Evolutionary conservation across 1,140 invertebrate species (phyloP).

Genomic region (Ooceraea biroi): DNA sequence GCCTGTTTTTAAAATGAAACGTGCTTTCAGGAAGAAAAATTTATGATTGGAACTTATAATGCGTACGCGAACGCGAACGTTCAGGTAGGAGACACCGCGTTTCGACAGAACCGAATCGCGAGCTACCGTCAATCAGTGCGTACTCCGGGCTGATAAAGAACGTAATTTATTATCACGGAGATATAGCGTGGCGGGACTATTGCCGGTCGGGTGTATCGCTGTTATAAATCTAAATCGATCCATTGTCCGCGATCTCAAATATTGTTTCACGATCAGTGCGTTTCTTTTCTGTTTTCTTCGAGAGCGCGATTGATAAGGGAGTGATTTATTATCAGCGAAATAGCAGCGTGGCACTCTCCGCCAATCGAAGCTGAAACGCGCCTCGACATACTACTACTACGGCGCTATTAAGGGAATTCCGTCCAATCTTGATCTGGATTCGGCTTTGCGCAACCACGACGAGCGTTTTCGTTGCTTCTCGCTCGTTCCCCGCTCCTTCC

Average conservation of each 20-base stretch:
- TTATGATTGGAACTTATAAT: background rate
- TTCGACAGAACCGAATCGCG: background rate
- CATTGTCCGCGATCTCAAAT: background rate
- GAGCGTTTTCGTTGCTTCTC: slow-evolving; percentile 22
- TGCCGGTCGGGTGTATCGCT: background rate
- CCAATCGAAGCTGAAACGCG: background rate
- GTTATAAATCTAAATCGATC: slow-evolving; percentile 8
- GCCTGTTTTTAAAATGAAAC: background rate
- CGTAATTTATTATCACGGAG: slow-evolving; percentile 9
- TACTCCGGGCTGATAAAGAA: slow-evolving; percentile 4
- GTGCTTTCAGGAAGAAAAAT: background rate
- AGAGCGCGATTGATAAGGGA: slow-evolving; percentile 14
- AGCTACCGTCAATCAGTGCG: background rate
- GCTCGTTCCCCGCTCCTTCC: background rate
- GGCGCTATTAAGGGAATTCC: slow-evolving; percentile 31
- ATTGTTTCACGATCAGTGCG: slow-evolving; percentile 6
- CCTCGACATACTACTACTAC: slow-evolving; percentile 16
- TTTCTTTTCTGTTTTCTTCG: background rate
- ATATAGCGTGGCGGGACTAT: background rate
- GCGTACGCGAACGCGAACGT: background rate
- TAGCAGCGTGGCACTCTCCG: background rate
- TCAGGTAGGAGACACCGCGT: background rate
- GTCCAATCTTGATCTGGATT: slow-evolving; percentile 46
- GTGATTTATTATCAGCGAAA: slow-evolving; percentile 36
- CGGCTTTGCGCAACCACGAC: slow-evolving; percentile 21